A percentile compares a stretch with the other conserved stretches of the same genome.
Evolutionary conservation across 2,888 invertebrate species (phyloP).

Genomic region (Cremastobaeus sp.): DNA sequence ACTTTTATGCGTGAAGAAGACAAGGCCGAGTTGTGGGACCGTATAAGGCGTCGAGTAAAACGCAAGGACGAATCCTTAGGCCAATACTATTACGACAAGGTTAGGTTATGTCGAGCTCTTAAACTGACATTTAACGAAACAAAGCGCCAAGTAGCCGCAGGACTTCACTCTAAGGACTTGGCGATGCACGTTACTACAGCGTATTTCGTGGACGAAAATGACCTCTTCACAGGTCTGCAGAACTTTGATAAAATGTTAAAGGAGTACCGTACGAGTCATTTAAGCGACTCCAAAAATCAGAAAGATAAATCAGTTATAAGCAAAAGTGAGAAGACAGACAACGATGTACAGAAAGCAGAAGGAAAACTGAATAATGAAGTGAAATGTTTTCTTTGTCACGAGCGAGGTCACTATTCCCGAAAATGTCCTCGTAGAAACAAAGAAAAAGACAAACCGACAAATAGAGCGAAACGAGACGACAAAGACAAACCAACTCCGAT

Average conservation of each 20-base stretch:
- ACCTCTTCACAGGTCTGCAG: no score
- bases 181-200: constrained; percentile 9
- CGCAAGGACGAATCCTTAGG: no score
- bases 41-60: no score
- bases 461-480: background rate
- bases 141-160: constrained; percentile 16
- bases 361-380: no score
- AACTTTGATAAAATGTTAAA: no score
- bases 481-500: background rate
- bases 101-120: constrained; percentile 26
- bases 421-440: background rate
- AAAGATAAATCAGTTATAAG: no score
- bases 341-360: no score
- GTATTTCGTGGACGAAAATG: constrained; percentile 13
- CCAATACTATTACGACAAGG: no score
- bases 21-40: constrained; percentile 10
- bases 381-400: background rate
- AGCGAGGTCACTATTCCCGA: background rate
- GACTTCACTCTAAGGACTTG: constrained; percentile 10
- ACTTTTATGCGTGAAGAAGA: constrained; percentile 24
- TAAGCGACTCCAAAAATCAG: no score
- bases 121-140: constrained; percentile 11
- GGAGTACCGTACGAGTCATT: no score
- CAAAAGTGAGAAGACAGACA: no score
- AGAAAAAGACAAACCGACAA: no score